Conservation (phyloP, 1,140 invertebrate genomes). For the Euglossa dilemma region DNA sequence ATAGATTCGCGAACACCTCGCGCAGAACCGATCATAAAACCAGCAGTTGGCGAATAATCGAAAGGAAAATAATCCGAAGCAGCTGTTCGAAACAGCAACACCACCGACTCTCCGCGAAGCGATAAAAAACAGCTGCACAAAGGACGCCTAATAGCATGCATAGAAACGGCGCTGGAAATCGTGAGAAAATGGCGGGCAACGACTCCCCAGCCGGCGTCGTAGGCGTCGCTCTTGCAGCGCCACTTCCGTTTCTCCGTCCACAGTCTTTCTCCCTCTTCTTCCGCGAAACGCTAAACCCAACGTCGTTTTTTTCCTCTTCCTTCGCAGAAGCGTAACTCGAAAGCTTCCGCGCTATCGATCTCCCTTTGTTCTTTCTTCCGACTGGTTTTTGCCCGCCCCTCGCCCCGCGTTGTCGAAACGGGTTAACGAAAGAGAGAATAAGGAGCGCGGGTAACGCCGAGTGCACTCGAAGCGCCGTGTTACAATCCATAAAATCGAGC, state of each 20-base stretch:
- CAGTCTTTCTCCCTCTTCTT: not conserved
- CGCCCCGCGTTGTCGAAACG: constrained; percentile 1
- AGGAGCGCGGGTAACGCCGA: not conserved
- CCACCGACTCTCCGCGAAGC: no score
- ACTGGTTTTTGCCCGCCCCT: constrained; percentile 7
- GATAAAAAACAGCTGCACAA: not conserved
- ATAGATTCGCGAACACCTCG: no score
- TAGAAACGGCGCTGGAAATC: not conserved
- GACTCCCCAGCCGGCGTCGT: not conserved
- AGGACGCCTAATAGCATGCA: not conserved
- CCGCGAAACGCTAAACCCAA: no score
- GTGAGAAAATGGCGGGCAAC: not conserved
- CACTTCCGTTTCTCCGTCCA: not conserved
- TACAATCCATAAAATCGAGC: constrained; percentile 53
- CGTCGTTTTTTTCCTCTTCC: not conserved
- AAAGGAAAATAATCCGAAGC: no score
- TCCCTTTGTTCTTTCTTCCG: not conserved
- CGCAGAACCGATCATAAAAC: no score
- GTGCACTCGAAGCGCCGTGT: constrained; percentile 16
- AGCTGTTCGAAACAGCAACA: no score
- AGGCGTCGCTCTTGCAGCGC: not conserved
- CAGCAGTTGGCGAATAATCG: no score
- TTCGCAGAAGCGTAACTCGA: not conserved
- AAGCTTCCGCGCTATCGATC: constrained; percentile 15
- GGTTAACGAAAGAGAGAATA: constrained; percentile 43